Evolutionary conservation across 2,113 vertebrate species (phyloP).

Genomic region (Semnopithecus entellus): DNA sequence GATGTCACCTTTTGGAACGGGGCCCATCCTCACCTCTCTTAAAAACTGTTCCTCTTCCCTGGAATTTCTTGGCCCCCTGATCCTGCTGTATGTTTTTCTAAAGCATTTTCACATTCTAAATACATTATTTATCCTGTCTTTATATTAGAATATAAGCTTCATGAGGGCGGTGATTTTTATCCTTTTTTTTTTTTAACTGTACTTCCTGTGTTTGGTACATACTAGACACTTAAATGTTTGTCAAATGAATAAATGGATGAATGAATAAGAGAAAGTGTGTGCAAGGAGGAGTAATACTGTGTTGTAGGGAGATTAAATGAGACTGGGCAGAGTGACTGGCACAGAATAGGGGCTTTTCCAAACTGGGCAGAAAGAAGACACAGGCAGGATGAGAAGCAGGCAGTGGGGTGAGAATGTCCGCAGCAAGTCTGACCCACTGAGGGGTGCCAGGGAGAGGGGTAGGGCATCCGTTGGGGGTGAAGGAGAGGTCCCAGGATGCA

Average conservation of each 20-base stretch:
- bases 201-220: neutral
- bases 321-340: neutral
- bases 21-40: neutral
- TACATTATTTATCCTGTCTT: slow-evolving; percentile 11
- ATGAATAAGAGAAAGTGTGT: neutral
- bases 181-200: neutral
- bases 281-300: neutral
- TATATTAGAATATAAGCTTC: neutral
- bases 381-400: neutral
- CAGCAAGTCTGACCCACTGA: accelerated
- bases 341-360: neutral
- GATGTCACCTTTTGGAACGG: neutral
- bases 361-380: neutral
- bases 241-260: neutral
- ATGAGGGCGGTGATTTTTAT: neutral
- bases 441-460: neutral
- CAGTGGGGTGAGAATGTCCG: neutral
- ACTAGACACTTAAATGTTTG: neutral
- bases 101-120: slow-evolving; percentile 24
- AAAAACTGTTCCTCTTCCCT: neutral
- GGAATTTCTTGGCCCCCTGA: neutral
- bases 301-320: neutral
- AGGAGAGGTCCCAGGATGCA: neutral
- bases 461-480: neutral
- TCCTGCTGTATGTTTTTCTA: neutral